Evolutionary conservation across 2,113 vertebrate species (phyloP), one percentile per base, ranked within the genome.

Genomic region (Spea multiplicata): DNA sequence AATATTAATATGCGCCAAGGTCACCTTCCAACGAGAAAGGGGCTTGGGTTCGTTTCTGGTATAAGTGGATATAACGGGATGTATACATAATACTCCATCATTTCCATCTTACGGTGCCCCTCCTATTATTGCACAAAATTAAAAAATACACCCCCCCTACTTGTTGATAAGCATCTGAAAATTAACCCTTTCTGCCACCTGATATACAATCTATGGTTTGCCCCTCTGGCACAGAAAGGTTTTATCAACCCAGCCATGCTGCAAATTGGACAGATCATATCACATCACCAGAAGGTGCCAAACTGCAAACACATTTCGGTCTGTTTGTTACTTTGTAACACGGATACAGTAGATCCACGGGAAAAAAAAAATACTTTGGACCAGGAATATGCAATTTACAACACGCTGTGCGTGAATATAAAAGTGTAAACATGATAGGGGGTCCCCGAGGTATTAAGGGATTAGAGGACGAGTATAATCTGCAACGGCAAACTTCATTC

Each of bases 331-430:
- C 49, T 44, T 52, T 66, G 13, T 48, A 68, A 52, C 44, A 16
- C 52, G 14, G n/a, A 59, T 47, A 69, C 4, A 17, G 64, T 6
- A 10, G 66, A 76, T 61, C 66, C n/a, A 2, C 30, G 30, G 30
- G 30, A 30, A 64, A 64, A 64, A 7, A 17, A 17, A 76, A 76
- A 47, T 69, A 76, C 75, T 59, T 30, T 48, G 65, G 75, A 30
- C 55, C 68, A 59, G 75, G 55, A 71, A 71, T 71, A 62, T 77
- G 75, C 75, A 77, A 77, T 77, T 77, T 71, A 71, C 75, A 71
- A 55, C 75, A 44, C 48, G 75, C 75, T 77, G 75, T 10, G 75
- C 17, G 45, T 6, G 57, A 70, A 71, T 77, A 45, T 71, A n/a
- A 77, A 47, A 77, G 75, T 77, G 67, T 70, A 71, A 77, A 70